Percentiles rank a stretch among this genome's conserved stretches.
phyloP scores from a whole-genome alignment of 2,888 invertebrate genomes.

The Paralinhomoeus sp. region DNA sequence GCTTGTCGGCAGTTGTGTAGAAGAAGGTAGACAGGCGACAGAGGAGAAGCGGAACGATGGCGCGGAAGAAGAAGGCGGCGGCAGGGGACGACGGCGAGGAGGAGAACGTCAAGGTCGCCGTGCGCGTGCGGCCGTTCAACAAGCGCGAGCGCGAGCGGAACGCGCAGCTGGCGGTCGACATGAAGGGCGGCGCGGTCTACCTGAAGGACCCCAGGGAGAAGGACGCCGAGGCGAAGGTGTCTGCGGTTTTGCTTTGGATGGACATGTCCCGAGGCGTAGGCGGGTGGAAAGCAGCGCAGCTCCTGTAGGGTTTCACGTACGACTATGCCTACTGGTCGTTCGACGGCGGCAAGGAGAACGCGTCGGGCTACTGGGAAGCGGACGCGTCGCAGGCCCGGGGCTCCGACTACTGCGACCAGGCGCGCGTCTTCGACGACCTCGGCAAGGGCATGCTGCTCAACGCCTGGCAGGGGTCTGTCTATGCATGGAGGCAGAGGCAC shows the following conservation, averaged over 20 bases:
- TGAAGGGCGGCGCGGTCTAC: constrained; percentile 28
- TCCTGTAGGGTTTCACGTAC: constrained; percentile 26
- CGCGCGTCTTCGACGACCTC: constrained; percentile 30
- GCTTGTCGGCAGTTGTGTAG: too few species aligned
- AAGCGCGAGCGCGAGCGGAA: constrained; percentile 29
- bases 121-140: constrained; percentile 33
- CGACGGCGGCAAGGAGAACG: constrained; percentile 30
- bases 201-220: constrained; percentile 26
- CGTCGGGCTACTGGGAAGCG: constrained; percentile 26
- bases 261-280: neutral
- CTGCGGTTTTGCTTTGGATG: neutral
- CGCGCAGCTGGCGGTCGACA: constrained; percentile 27
- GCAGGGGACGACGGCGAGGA: neutral
- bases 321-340: constrained; percentile 35
- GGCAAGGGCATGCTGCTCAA: constrained; percentile 32
- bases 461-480: constrained; percentile 35
- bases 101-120: constrained; percentile 32
- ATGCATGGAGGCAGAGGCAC: too few species aligned
- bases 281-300: neutral
- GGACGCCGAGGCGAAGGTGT: constrained; percentile 20
- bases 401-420: constrained; percentile 30
- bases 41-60: too few species aligned
- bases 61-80: too few species aligned
- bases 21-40: too few species aligned
- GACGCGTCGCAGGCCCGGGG: constrained; percentile 29